Base-by-base conservation (phyloP, 2,113 vertebrate species). In the Prolemur simus region DNA sequence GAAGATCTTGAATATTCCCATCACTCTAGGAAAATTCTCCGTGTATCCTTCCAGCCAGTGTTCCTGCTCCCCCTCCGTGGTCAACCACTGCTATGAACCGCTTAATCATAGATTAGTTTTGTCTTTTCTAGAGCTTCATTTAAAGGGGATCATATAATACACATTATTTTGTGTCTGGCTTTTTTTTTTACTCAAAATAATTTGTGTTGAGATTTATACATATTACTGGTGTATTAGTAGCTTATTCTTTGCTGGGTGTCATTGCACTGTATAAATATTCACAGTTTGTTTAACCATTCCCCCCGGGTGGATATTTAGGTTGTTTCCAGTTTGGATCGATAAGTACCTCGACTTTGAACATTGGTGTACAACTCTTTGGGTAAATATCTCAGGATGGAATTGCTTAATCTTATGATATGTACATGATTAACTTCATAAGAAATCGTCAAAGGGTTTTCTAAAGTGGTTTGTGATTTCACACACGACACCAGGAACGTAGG, bases 1-100 rank as follows among this genome's bases (percentile, higher is more conserved):
- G 45, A 95, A 93, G 42, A 95, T 63, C 45, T 23, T 77, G 49
- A 84, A n/a, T 56, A 76, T 54, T 93, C 69, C 54, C 68, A 78
- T 78, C 17, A 32, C 12, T 66, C 66, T 54, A 42, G 86, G 76
- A 93, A 77, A 58, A 52, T 58, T 25, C 14, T 78, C 58, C 27
- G 4, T 18, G 15, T 25, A 32, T 1, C 32, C 29, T 60, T 78
- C 64, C 34, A 96, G 15, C 18, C 39, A 87, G 32, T n/a, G 10
- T 8, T 27, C 12, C 25, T 17, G 74, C 18, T 42, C 8, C 3
- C 7, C 73, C 10, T 74, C 49, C 60, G 52, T 18, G 29, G 76
- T 49, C 23, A 89, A 45, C 27, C 5, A 39, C 17, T 37, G 9
- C 12, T 78, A 23, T 68, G 27, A 84, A 69, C 56, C 87, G 34